Evolutionary conservation across 2,888 invertebrate species (phyloP).

Genomic region (Tubulanus polymorphus): DNA sequence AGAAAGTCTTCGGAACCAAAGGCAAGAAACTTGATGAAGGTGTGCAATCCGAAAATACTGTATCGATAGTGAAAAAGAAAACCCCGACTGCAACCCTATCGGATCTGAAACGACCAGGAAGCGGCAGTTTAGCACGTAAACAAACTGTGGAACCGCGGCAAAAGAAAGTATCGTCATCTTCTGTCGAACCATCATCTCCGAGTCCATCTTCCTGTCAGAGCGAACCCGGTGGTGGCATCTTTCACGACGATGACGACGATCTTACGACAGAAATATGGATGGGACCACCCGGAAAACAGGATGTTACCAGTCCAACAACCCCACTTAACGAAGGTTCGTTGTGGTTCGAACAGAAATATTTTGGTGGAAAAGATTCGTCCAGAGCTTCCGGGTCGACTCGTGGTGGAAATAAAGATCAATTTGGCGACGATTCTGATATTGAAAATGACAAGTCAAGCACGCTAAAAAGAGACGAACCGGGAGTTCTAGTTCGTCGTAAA

Average conservation of each 20-base stretch:
- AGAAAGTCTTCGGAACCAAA: not conserved
- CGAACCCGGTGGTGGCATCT: not conserved
- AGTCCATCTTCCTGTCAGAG: conserved; percentile 7
- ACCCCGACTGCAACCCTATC: not conserved
- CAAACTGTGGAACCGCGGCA: too few species aligned
- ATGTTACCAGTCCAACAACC: too few species aligned
- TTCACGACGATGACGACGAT: conserved; percentile 1
- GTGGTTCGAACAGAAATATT: too few species aligned
- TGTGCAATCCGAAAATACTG: not conserved
- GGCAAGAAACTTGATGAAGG: not conserved
- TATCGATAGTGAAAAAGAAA: not conserved
- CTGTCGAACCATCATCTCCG: not conserved
- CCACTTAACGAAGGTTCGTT: too few species aligned
- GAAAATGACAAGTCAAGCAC: too few species aligned
- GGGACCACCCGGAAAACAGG: conserved; percentile 13
- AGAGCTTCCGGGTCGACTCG: too few species aligned
- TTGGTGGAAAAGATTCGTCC: too few species aligned
- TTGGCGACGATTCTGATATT: too few species aligned
- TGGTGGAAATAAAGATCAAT: too few species aligned
- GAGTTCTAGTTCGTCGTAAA: conserved; percentile 29
- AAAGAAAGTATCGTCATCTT: not conserved
- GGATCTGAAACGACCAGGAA: not conserved
- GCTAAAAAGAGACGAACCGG: too few species aligned
- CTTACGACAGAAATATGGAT: conserved; percentile 31
- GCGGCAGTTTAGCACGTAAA: not conserved